Evolutionary conservation across 2,797 vertebrate species (phyloP).

Genomic region (Ctenochaetus hawaiiensis): DNA sequence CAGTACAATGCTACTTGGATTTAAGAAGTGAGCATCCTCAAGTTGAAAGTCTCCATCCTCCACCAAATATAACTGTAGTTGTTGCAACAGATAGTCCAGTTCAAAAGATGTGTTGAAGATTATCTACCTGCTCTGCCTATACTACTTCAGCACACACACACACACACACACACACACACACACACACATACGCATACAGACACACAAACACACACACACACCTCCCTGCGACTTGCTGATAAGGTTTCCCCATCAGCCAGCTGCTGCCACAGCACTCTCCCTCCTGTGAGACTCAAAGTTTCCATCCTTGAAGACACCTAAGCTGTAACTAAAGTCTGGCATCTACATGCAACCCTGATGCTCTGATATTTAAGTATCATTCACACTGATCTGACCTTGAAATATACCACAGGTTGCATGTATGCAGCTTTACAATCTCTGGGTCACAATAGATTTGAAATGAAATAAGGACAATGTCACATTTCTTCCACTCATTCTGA

Average conservation of each 20-base stretch:
- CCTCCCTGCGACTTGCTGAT: constrained; percentile 23
- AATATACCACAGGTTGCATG: not conserved
- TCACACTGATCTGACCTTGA: constrained; percentile 13
- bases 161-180: not conserved
- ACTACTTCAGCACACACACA: not conserved
- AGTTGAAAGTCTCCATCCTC: not conserved
- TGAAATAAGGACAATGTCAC: not conserved
- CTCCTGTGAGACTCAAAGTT: constrained; percentile 13
- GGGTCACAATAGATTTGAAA: not conserved
- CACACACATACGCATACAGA: not conserved
- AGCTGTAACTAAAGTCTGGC: constrained; percentile 17
- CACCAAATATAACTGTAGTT: not conserved
- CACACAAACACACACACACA: not conserved
- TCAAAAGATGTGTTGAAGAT: constrained; percentile 1
- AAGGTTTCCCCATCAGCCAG: constrained; percentile 39
- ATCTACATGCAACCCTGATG: not conserved
- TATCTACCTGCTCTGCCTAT: not conserved
- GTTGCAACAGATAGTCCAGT: not conserved
- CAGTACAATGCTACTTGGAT: constrained; percentile 12
- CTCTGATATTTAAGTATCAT: constrained; percentile 16
- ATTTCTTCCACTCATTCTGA: not conserved
- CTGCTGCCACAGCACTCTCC: constrained; percentile 18
- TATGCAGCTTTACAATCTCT: not conserved
- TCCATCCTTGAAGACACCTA: constrained; percentile 22
- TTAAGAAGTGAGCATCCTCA: constrained; percentile 10